phyloP scores from a whole-genome alignment of 2,113 vertebrate species.

The Macrotis lagotis region DNA sequence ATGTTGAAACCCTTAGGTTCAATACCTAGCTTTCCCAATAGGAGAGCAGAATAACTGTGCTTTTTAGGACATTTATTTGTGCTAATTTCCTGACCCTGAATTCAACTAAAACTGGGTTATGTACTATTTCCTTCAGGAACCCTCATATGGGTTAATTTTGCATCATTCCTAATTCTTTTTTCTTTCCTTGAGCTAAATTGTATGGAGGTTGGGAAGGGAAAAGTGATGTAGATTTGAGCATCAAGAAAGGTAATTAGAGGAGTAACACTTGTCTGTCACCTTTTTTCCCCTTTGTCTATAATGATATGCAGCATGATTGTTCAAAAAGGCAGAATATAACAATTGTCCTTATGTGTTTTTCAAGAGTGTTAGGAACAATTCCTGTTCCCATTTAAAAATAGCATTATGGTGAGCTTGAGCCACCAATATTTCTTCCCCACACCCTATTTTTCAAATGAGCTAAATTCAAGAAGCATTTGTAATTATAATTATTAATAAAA shows the following conservation, averaged over 20 bases:
- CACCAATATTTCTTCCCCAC: accelerated
- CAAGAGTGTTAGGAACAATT: conserved; percentile 46
- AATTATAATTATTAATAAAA: background rate
- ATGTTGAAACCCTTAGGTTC: background rate
- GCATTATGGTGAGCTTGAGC: conserved; percentile 26
- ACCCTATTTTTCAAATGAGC: background rate
- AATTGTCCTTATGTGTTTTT: conserved; percentile 45
- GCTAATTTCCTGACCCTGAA: background rate
- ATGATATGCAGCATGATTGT: conserved; percentile 47
- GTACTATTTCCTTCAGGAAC: background rate
- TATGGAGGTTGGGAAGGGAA: background rate
- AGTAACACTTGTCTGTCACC: conserved; percentile 59
- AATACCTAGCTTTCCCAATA: background rate
- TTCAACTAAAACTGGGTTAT: background rate
- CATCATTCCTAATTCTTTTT: background rate
- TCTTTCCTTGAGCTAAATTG: background rate
- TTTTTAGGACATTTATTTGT: background rate
- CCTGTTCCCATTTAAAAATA: conserved; percentile 38
- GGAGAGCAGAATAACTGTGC: background rate
- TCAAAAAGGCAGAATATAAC: conserved; percentile 57
- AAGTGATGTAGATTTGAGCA: background rate
- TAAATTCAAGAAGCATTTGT: background rate
- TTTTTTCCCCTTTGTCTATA: conserved; percentile 47
- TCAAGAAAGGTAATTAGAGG: conserved; percentile 2
- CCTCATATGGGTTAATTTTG: background rate